These are phyloP conservation scores for Idaea aversata DNA, from an alignment of 2,888 invertebrate genomes.

Conservation along the genomic window DNA sequence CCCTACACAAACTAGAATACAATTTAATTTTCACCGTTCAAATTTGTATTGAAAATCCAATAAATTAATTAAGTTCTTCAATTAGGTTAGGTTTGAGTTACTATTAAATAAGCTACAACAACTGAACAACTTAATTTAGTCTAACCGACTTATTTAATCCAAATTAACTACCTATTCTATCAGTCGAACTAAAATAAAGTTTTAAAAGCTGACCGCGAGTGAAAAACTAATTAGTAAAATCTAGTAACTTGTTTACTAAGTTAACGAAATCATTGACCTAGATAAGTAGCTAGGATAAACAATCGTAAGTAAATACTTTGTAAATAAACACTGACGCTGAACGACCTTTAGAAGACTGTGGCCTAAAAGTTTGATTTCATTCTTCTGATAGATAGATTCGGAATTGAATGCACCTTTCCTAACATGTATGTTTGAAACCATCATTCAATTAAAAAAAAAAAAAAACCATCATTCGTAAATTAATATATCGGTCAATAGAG, in stretches of 20 bases:
- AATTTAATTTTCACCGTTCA: too few relatives aligned
- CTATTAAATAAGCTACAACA: neutral
- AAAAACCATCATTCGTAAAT: too few relatives aligned
- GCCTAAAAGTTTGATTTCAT: too few relatives aligned
- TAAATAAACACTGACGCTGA: neutral
- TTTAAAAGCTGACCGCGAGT: slow-evolving; percentile 1
- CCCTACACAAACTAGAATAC: too few relatives aligned
- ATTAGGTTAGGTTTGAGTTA: neutral
- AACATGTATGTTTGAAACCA: too few relatives aligned
- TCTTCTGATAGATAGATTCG: too few relatives aligned
- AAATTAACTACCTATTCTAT: neutral
- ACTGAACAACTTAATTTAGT: neutral
- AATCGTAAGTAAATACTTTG: neutral
- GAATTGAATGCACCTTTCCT: too few relatives aligned
- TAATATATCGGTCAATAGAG: too few relatives aligned
- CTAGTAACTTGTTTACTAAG: slow-evolving; percentile 1
- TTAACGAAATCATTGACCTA: neutral
- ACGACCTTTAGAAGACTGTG: neutral
- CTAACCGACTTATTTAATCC: neutral
- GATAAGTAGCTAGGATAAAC: neutral
- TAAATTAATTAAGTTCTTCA: neutral
- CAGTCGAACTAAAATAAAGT: neutral
- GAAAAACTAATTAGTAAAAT: neutral
- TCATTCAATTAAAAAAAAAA: too few relatives aligned
- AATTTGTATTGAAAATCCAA: neutral